Evolutionary conservation across 2,113 vertebrate species (phyloP).

Genomic region (Nycticryphes semicollaris): DNA sequence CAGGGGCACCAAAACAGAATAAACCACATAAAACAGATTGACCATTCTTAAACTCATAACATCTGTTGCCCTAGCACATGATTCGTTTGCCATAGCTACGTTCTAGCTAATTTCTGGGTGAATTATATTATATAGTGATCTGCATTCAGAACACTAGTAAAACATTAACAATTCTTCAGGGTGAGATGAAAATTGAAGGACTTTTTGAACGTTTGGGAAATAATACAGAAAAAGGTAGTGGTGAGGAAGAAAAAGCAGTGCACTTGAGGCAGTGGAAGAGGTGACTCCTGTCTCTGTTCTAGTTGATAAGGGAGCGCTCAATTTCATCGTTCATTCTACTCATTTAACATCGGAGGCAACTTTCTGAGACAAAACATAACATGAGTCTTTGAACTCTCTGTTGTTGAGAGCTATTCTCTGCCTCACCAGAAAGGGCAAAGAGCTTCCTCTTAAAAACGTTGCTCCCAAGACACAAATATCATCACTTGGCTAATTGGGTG

Average conservation of each 20-base stretch:
- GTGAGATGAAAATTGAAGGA: slow-evolving; percentile 7
- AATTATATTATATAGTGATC: neutral
- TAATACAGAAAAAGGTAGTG: neutral
- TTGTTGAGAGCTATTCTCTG: neutral
- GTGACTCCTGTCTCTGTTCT: neutral
- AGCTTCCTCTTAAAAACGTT: neutral
- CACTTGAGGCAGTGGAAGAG: neutral
- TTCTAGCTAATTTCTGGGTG: slow-evolving; percentile 7
- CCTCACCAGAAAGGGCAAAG: neutral
- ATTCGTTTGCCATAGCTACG: neutral
- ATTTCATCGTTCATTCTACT: neutral
- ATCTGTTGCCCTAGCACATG: neutral
- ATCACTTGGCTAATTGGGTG: slow-evolving; percentile 2
- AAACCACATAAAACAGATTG: neutral
- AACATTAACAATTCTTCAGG: neutral
- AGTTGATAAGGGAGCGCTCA: neutral
- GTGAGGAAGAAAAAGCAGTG: neutral
- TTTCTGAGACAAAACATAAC: slow-evolving; percentile 27
- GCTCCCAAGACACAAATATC: neutral
- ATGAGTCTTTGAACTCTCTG: slow-evolving; percentile 5
- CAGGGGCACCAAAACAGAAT: neutral
- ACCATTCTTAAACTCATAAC: neutral
- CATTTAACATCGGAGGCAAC: neutral
- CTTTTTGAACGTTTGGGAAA: neutral
- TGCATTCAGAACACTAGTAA: neutral